Percentiles rank a stretch among this genome's conserved stretches.
Evolutionary conservation across 2,888 invertebrate species (phyloP).

Genomic region (Ceramica pisi): DNA sequence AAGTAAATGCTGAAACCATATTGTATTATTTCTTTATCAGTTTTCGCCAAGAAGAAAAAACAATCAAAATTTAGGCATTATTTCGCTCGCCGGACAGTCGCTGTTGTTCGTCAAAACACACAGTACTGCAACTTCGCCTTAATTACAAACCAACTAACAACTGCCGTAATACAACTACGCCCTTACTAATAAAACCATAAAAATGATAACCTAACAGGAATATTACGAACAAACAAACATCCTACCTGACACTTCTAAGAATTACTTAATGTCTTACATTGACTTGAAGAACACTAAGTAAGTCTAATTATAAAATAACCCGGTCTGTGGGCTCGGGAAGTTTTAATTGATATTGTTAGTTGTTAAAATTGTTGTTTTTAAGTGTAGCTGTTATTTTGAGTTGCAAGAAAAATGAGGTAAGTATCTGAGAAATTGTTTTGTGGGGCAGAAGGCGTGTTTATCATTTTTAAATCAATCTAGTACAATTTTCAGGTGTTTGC

Average conservation of each 20-base stretch:
- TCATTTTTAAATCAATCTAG: background rate
- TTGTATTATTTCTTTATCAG: no score
- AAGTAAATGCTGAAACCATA: no score
- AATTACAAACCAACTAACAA: background rate
- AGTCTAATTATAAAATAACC: conserved; percentile 62
- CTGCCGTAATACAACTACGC: background rate
- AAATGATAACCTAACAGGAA: conserved; percentile 1
- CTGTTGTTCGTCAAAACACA: no score
- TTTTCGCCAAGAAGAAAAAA: no score
- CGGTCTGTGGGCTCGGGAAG: conserved; percentile 13
- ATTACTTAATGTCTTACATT: conserved; percentile 33
- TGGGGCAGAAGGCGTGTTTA: background rate
- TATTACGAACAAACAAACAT: conserved; percentile 16
- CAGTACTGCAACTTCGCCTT: no score
- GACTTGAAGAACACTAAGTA: conserved; percentile 57
- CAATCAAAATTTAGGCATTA: no score
- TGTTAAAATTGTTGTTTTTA: conserved; percentile 40
- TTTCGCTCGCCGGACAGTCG: no score
- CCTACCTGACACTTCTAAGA: conserved; percentile 36
- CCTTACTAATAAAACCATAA: conserved; percentile 24
- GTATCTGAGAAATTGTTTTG: background rate
- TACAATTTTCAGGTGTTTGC: background rate
- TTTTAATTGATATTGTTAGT: conserved; percentile 58
- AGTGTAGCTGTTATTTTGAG: conserved; percentile 6
- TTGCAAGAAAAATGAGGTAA: background rate